These are phyloP conservation scores for Tachina fera DNA, from an alignment of 2,888 invertebrate species.

Conservation along the genomic window DNA sequence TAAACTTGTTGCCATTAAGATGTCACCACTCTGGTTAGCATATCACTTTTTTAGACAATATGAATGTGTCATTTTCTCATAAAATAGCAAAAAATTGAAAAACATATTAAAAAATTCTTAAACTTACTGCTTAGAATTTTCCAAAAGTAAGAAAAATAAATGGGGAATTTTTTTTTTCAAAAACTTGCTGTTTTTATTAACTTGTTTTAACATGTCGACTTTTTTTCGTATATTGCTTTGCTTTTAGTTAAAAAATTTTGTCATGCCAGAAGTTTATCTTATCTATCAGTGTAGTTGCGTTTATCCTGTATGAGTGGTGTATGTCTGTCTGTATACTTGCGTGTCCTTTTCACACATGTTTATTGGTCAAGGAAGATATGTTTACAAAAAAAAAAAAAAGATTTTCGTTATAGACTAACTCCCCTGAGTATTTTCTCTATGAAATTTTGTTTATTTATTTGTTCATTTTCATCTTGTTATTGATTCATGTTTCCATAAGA, in stretches of 20 bases:
- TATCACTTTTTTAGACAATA: slow-evolving; percentile 57
- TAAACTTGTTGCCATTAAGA: neutral
- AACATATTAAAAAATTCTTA: slow-evolving; percentile 67
- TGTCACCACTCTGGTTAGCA: slow-evolving; percentile 34
- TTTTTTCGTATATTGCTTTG: slow-evolving; percentile 26
- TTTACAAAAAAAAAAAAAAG: slow-evolving; percentile 30
- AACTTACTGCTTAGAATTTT: slow-evolving; percentile 47
- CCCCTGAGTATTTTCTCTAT: slow-evolving; percentile 57
- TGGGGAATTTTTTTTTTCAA: slow-evolving; percentile 20
- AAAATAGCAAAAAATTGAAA: slow-evolving; percentile 41
- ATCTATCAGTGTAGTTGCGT: slow-evolving; percentile 25
- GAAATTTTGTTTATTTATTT: slow-evolving; percentile 34
- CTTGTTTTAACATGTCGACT: slow-evolving; percentile 70
- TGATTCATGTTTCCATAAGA: slow-evolving; percentile 68
- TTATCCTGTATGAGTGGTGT: slow-evolving; percentile 1
- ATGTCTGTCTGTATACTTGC: slow-evolving; percentile 1
- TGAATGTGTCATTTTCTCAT: slow-evolving; percentile 63
- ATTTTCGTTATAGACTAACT: slow-evolving; percentile 58
- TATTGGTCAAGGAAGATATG: slow-evolving; percentile 68
- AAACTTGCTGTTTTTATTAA: slow-evolving; percentile 68
- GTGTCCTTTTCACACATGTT: slow-evolving; percentile 57
- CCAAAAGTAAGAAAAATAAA: slow-evolving; percentile 17
- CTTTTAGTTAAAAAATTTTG: slow-evolving; percentile 55
- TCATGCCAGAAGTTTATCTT: slow-evolving; percentile 57
- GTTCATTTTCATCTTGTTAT: slow-evolving; percentile 64